Percentiles rank a stretch among this genome's conserved stretches.
phyloP scores from a whole-genome alignment of 2,888 invertebrate genomes.

The Galeruca laticollis region DNA sequence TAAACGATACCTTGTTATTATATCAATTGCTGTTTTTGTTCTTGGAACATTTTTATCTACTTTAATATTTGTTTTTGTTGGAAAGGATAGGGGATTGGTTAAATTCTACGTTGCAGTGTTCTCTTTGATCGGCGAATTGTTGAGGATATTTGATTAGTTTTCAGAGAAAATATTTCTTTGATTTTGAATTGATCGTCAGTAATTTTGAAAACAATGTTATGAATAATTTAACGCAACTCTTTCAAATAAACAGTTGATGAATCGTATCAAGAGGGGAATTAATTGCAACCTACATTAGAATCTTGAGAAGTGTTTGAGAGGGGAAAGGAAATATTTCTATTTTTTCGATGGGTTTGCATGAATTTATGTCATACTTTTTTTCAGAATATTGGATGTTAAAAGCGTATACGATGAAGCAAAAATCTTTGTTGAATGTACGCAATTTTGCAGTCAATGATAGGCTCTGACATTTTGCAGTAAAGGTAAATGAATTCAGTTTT shows the following conservation, averaged over 20 bases:
- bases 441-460: too few relatives aligned
- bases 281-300: too few relatives aligned
- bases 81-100: not conserved
- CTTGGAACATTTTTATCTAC: slow-evolving; percentile 9
- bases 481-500: too few relatives aligned
- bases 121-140: not conserved
- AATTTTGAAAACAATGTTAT: not conserved
- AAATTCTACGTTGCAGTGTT: not conserved
- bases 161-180: not conserved
- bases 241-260: too few relatives aligned
- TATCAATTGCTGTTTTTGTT: slow-evolving; percentile 43
- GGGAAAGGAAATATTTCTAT: too few relatives aligned
- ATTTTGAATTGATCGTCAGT: slow-evolving; percentile 1
- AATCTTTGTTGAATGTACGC: too few relatives aligned
- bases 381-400: too few relatives aligned
- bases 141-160: not conserved
- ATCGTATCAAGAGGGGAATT: too few relatives aligned
- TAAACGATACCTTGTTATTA: slow-evolving; percentile 37
- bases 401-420: too few relatives aligned
- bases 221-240: not conserved
- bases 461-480: too few relatives aligned
- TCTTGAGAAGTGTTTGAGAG: not conserved
- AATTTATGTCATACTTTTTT: too few relatives aligned
- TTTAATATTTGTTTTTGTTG: slow-evolving; percentile 9
- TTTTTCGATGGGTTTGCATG: too few relatives aligned